phyloP scores from a whole-genome alignment of 2,113 vertebrate genomes.

The Myiopsitta monachus region DNA sequence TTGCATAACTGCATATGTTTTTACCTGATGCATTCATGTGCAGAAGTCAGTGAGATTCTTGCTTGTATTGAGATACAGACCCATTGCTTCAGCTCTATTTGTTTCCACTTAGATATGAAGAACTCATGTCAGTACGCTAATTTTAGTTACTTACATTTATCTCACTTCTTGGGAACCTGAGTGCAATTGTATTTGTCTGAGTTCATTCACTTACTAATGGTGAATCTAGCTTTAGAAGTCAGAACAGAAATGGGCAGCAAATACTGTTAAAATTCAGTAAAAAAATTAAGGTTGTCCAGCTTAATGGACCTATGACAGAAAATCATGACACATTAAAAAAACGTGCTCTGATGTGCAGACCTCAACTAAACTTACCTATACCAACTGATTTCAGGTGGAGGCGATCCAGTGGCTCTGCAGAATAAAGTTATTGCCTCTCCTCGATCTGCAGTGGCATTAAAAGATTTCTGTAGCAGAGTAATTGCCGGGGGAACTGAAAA shows the following conservation, averaged over 20 bases:
- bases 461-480: conserved; percentile 84
- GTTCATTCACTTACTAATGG: not conserved
- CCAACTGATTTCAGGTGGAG: conserved; percentile 90
- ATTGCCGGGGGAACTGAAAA: conserved; percentile 88
- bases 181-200: not conserved
- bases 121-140: not conserved
- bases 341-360: not conserved
- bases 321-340: not conserved
- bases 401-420: conserved; percentile 89
- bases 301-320: not conserved
- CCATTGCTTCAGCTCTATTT: not conserved
- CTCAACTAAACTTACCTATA: conserved; percentile 79
- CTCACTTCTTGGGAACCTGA: not conserved
- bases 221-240: not conserved
- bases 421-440: conserved; percentile 88
- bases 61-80: not conserved
- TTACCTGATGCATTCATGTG: not conserved
- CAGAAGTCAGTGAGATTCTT: not conserved
- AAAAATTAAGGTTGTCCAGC: not conserved
- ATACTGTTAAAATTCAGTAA: not conserved
- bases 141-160: not conserved
- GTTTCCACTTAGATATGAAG: not conserved
- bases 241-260: not conserved
- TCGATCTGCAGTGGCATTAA: conserved; percentile 95
- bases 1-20: not conserved